Conservation (phyloP, 2,888 invertebrate genomes). For the Dryobota labecula region DNA sequence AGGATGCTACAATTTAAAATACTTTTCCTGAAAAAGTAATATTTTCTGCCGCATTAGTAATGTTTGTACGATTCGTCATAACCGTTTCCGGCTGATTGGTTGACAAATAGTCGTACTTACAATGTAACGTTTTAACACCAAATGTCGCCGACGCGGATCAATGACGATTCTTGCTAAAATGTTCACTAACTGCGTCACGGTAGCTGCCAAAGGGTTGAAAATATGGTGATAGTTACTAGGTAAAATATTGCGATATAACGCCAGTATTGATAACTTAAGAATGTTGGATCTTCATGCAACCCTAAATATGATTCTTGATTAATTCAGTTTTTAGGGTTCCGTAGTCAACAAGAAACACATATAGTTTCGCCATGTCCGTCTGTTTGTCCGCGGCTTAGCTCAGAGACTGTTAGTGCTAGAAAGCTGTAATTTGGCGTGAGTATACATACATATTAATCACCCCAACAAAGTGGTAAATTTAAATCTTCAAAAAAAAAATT, state of each 20-base stretch:
- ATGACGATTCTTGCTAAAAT: constrained; percentile 64
- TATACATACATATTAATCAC: too few relatives aligned
- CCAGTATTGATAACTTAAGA: not conserved
- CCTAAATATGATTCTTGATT: not conserved
- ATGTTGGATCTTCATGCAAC: not conserved
- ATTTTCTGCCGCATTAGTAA: constrained; percentile 25
- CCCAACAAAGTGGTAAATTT: too few relatives aligned
- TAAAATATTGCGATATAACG: not conserved
- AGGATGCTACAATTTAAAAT: too few relatives aligned
- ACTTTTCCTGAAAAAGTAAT: too few relatives aligned
- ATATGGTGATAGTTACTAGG: constrained; percentile 16
- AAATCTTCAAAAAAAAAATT: too few relatives aligned
- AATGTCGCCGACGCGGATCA: constrained; percentile 70
- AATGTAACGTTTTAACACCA: constrained; percentile 72
- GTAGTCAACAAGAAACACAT: too few relatives aligned
- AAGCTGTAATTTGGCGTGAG: too few relatives aligned
- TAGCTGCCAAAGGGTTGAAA: constrained; percentile 68
- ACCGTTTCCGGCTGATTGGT: constrained; percentile 68
- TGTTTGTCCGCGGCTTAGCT: too few relatives aligned
- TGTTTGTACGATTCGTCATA: constrained; percentile 55
- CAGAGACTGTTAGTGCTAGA: too few relatives aligned
- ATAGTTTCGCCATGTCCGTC: too few relatives aligned
- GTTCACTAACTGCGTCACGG: constrained; percentile 72
- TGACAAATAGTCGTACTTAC: constrained; percentile 70
- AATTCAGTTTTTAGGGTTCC: too few relatives aligned